Conservation (phyloP, 2,888 invertebrate genomes). For the Amaurobius ferox region DNA sequence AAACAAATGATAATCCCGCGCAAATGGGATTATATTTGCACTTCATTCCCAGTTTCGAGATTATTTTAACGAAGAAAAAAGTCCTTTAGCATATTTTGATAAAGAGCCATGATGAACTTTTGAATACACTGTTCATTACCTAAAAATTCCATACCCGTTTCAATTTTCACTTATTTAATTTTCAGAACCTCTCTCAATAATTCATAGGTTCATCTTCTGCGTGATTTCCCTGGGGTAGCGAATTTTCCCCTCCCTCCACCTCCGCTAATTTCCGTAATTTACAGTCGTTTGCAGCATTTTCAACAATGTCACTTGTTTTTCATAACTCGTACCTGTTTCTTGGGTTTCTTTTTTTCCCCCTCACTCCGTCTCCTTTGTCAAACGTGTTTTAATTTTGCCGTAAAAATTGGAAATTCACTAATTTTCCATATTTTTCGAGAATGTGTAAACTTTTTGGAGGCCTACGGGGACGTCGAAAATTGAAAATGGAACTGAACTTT, state of each 20-base stretch:
- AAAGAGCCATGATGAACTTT: conserved; percentile 51
- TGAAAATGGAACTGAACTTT: not conserved
- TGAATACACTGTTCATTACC: conserved; percentile 24
- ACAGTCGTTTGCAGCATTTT: conserved; percentile 10
- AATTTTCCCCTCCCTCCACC: conserved; percentile 10
- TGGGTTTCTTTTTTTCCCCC: not conserved
- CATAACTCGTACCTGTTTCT: conserved; percentile 11
- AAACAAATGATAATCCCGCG: conserved; percentile 56
- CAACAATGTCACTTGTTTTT: conserved; percentile 17
- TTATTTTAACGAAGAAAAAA: conserved; percentile 58
- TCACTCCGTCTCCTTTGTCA: not conserved
- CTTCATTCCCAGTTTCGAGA: conserved; percentile 34
- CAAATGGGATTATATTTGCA: conserved; percentile 66
- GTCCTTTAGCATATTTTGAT: conserved; percentile 13
- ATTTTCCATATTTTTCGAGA: conserved; percentile 11
- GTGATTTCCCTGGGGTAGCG: conserved; percentile 52
- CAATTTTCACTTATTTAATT: conserved; percentile 70
- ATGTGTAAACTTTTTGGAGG: not conserved
- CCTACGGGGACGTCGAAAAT: conserved; percentile 7
- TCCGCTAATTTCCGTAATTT: conserved; percentile 54
- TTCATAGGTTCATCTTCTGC: conserved; percentile 28
- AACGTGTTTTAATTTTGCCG: not conserved
- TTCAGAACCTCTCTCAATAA: conserved; percentile 55
- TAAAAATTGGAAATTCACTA: conserved; percentile 23
- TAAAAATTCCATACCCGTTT: conserved; percentile 25